Base-by-base conservation (phyloP, 2,888 invertebrate species). In the Harpalus rufipes region DNA sequence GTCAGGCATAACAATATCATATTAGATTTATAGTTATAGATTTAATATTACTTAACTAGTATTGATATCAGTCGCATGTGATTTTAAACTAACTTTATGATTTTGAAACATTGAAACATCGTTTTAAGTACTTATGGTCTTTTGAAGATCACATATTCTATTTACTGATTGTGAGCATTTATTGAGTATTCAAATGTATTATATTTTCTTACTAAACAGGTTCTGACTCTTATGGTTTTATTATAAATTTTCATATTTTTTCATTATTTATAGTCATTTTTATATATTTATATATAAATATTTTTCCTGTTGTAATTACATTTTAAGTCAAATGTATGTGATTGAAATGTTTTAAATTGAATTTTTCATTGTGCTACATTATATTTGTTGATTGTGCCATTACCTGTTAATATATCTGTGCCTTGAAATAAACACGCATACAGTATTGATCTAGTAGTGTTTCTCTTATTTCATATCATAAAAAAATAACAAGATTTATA, bases 351-450 rank as follows among this genome's bases (percentile, higher is more conserved):
- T 68, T 68, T 39, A 68, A 68, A n/a, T 39, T 68, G 44, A 44
- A 74, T 44, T 74, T 74, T 14, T 68, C 41, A 80, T 74, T 74
- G 80, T 80, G 63, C 63, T 80, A 80, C 80, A 7, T 74, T 68
- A 79, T 79, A 79, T 79, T 79, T 39, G 79, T 79, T 80, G 16
- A 61, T 44, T 80, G 80, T 80, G 80, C 80, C 80, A 80, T 80
- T 80, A 80, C 58, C 63, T 80, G 61, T 80, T 59, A 63, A 74
- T 44, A 80, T 80, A 80, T 80, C 63, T 80, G 80, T 80, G 80
- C 80, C 80, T 80, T 80, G 72, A 74, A 80, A 80, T 80, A 80
- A 80, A 80, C 80, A 80, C 80, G 61, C 63, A 80, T 80, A 80
- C 80, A 63, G 72, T 80, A 80, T 63, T 63, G 80, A 80, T 80